Conservation (phyloP, 2,797 vertebrate species). For the Helarctos malayanus region DNA sequence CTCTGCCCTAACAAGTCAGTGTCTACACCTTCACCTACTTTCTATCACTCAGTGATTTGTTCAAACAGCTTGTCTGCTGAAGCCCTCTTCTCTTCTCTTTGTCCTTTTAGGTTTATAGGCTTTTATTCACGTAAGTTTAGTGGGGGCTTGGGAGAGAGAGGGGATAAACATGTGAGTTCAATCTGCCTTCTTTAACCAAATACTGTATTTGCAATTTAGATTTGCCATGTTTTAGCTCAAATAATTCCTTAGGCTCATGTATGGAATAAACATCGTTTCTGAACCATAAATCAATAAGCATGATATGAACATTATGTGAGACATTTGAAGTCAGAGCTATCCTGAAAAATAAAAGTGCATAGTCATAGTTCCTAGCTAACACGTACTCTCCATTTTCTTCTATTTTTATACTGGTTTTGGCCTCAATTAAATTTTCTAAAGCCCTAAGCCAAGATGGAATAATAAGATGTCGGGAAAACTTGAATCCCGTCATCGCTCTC, state of each 20-base stretch:
- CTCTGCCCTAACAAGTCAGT: not conserved
- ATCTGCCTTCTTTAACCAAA: constrained; percentile 28
- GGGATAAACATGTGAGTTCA: constrained; percentile 35
- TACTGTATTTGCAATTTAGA: constrained; percentile 65
- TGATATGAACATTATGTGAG: constrained; percentile 34
- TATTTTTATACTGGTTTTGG: constrained; percentile 7
- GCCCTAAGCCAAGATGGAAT: constrained; percentile 16
- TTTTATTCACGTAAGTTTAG: constrained; percentile 29
- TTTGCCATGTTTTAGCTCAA: constrained; percentile 60
- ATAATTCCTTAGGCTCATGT: constrained; percentile 47
- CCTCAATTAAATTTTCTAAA: not conserved
- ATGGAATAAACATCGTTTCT: constrained; percentile 57
- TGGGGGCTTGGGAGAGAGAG: not conserved
- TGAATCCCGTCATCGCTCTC: not conserved
- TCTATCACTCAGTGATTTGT: not conserved
- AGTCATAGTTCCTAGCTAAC: not conserved
- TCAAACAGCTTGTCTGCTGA: not conserved
- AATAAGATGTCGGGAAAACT: not conserved
- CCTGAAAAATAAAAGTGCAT: not conserved
- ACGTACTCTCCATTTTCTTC: not conserved
- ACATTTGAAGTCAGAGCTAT: constrained; percentile 8
- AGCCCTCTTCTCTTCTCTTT: not conserved
- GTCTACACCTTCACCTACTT: not conserved
- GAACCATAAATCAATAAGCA: constrained; percentile 45
- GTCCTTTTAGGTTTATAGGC: not conserved